Evolutionary conservation across 1,140 invertebrate genomes (phyloP).

Genomic region (Spodoptera litura): DNA sequence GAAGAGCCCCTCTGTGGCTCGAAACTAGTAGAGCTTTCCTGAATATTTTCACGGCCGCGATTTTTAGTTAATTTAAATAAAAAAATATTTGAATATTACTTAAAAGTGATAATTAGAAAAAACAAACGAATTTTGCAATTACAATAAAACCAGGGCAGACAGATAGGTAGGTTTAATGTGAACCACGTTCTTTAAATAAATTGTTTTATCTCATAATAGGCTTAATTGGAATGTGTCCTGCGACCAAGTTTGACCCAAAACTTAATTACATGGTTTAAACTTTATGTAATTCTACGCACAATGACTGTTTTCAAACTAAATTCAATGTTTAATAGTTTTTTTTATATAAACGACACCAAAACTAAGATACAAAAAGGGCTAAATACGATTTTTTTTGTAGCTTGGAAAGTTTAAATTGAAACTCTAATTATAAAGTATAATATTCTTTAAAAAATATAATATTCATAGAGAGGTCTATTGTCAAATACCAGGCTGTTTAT

Average conservation of each 20-base stretch:
- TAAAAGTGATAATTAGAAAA: neutral
- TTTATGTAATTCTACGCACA: conserved; percentile 9
- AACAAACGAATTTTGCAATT: neutral
- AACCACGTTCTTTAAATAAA: conserved; percentile 29
- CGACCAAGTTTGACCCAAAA: conserved; percentile 26
- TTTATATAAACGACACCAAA: neutral
- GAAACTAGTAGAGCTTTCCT: too few species aligned
- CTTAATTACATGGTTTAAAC: conserved; percentile 25
- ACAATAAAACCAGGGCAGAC: neutral
- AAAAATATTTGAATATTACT: too few species aligned
- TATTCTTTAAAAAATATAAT: too few species aligned
- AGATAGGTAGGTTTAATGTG: neutral
- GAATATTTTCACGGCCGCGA: too few species aligned
- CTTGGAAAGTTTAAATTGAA: too few species aligned
- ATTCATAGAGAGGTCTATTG: too few species aligned
- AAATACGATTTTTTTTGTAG: neutral
- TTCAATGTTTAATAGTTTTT: neutral
- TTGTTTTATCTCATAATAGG: conserved; percentile 25
- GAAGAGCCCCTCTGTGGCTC: too few species aligned
- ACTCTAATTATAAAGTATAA: too few species aligned
- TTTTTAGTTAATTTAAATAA: too few species aligned
- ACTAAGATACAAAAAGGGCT: too few species aligned
- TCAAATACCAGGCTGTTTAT: too few species aligned
- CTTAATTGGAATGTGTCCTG: conserved; percentile 29
- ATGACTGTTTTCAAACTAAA: neutral